Conservation (phyloP, 2,888 invertebrate genomes). For the Tipula unca region DNA sequence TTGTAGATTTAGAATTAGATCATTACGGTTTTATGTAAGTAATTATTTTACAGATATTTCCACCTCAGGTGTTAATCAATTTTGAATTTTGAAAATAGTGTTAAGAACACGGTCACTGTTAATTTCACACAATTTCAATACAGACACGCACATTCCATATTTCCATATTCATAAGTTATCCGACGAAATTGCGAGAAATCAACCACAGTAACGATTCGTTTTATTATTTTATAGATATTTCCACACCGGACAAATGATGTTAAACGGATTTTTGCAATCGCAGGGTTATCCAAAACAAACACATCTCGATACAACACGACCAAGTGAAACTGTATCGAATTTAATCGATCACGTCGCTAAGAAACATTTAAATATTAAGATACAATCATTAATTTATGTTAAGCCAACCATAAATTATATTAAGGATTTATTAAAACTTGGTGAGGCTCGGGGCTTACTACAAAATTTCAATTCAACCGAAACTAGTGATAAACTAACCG, state of each 20-base stretch:
- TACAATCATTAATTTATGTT: slow-evolving; percentile 65
- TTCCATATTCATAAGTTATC: no score
- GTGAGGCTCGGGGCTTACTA: slow-evolving; percentile 58
- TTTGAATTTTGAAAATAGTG: no score
- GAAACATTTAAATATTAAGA: slow-evolving; percentile 59
- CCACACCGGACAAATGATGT: slow-evolving; percentile 56
- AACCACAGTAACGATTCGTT: no score
- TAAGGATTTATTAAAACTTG: slow-evolving; percentile 61
- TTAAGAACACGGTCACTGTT: no score
- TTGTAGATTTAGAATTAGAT: background rate
- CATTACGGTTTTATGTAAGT: background rate
- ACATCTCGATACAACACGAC: slow-evolving; percentile 57
- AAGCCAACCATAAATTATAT: slow-evolving; percentile 65
- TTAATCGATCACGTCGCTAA: slow-evolving; percentile 60
- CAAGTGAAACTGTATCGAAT: slow-evolving; percentile 61
- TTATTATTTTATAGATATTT: slow-evolving; percentile 52
- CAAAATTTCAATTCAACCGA: slow-evolving; percentile 59
- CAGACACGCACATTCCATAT: no score
- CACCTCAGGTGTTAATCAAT: no score
- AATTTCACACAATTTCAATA: no score
- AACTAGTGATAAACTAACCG: slow-evolving; percentile 65
- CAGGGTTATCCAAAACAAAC: slow-evolving; percentile 66
- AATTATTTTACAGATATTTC: slow-evolving; percentile 50
- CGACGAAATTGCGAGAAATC: no score
- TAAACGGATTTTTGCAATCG: slow-evolving; percentile 65